These are phyloP conservation scores for Trididemnum nubilum DNA, from an alignment of 23 tunicate species.

Conservation along the genomic window DNA sequence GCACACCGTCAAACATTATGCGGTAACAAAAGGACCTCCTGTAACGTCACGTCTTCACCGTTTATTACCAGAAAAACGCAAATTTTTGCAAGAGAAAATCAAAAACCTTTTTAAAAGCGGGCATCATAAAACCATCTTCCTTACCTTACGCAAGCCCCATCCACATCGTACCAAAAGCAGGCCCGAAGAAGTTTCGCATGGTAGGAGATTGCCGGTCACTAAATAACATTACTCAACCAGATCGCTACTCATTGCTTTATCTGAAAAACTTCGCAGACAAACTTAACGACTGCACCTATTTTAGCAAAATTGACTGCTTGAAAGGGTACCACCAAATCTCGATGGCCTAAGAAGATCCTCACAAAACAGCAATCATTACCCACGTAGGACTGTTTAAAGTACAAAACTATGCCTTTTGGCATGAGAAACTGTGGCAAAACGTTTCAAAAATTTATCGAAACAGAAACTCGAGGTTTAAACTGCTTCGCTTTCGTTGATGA, in stretches of 20 bases:
- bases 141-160: background rate
- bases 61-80: background rate
- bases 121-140: background rate
- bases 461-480: background rate
- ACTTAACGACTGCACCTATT: background rate
- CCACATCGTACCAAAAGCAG: background rate
- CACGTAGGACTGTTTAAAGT: background rate
- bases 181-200: background rate
- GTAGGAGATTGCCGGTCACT: background rate
- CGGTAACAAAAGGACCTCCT: background rate
- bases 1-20: background rate
- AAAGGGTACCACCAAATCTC: slow-evolving; percentile 19
- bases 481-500: background rate
- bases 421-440: background rate
- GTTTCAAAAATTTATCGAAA: slow-evolving; percentile 4
- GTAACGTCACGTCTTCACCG: background rate
- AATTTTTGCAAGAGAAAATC: background rate
- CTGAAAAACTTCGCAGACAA: background rate
- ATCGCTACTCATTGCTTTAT: background rate
- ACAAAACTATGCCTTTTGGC: slow-evolving; percentile 2
- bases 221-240: background rate
- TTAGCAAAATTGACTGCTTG: background rate
- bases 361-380: slow-evolving; percentile 12
- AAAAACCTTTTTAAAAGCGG: background rate
- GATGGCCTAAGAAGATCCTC: background rate